These are phyloP conservation scores for Caenorhabditis panamensis DNA, from an alignment of 2,888 invertebrate species.

Conservation along the genomic window DNA sequence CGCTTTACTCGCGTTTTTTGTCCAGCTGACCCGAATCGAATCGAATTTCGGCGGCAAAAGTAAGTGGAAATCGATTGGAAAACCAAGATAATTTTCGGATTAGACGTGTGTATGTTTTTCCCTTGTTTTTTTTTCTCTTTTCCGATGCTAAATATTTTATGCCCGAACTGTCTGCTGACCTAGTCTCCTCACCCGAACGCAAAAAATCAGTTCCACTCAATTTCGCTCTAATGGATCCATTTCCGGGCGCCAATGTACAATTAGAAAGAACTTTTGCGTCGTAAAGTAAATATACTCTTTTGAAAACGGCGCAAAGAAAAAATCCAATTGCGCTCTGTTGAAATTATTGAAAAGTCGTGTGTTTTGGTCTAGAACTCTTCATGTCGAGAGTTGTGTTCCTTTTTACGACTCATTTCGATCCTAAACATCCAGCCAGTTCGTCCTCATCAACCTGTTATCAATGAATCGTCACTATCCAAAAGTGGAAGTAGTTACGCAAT, in stretches of 20 bases:
- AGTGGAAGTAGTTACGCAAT: conserved; percentile 16
- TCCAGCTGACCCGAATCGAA: conserved; percentile 35
- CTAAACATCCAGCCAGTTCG: no score
- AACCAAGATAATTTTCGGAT: conserved; percentile 48
- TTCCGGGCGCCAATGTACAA: no score
- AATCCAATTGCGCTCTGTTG: neutral
- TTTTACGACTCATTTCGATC: no score
- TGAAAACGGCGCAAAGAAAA: no score
- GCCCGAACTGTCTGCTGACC: neutral
- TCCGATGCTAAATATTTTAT: neutral
- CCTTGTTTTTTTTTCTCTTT: conserved; percentile 23
- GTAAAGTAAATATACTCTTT: no score
- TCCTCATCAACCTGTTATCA: neutral
- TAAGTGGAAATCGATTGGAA: conserved; percentile 40
- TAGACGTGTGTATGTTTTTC: conserved; percentile 15
- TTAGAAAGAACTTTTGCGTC: no score
- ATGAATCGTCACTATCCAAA: neutral
- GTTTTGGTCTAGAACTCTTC: no score
- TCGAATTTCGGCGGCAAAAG: conserved; percentile 12
- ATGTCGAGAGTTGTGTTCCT: no score
- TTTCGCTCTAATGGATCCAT: no score
- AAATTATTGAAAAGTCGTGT: neutral
- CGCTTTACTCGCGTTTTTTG: conserved; percentile 9
- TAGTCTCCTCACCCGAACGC: neutral
- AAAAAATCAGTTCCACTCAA: neutral